A percentile compares a stretch with the other conserved stretches of the same genome.
Conservation (phyloP, 2,888 invertebrate genomes). For the Serrognathus titanus region DNA sequence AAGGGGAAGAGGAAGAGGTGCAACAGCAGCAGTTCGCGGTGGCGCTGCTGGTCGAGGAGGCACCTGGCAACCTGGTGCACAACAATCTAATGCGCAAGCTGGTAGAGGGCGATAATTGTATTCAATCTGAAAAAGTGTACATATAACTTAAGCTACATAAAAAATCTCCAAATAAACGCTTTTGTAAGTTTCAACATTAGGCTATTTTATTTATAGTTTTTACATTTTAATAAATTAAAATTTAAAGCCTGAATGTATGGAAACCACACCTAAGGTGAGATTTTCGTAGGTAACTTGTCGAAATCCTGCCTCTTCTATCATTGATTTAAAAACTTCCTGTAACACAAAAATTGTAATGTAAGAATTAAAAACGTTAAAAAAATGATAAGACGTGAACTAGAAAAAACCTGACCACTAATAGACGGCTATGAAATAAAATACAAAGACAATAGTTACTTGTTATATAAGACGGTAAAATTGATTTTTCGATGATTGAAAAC, state of each 20-base stretch:
- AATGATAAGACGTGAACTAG: too few relatives aligned
- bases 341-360: slow-evolving; percentile 33
- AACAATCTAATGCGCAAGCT: slow-evolving; percentile 50
- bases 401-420: too few relatives aligned
- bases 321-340: slow-evolving; percentile 76
- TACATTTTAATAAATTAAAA: slow-evolving; percentile 51
- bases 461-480: too few relatives aligned
- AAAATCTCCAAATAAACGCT: background rate
- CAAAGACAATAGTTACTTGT: too few relatives aligned
- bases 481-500: too few relatives aligned
- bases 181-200: background rate
- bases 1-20: slow-evolving; percentile 55
- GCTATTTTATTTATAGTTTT: background rate
- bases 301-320: slow-evolving; percentile 92
- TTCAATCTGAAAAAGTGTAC: background rate
- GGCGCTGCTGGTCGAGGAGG: slow-evolving; percentile 50
- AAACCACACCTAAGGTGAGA: slow-evolving; percentile 84
- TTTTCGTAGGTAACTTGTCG: slow-evolving; percentile 84
- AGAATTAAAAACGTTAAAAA: too few relatives aligned
- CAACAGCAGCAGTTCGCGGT: slow-evolving; percentile 50
- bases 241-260: slow-evolving; percentile 96
- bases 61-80: slow-evolving; percentile 62
- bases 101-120: slow-evolving; percentile 45
- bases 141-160: background rate
- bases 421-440: too few relatives aligned